Evolutionary conservation across 1,140 invertebrate genomes (phyloP), one percentile per base, ranked within the genome.

Genomic region (Leucophenga varia): DNA sequence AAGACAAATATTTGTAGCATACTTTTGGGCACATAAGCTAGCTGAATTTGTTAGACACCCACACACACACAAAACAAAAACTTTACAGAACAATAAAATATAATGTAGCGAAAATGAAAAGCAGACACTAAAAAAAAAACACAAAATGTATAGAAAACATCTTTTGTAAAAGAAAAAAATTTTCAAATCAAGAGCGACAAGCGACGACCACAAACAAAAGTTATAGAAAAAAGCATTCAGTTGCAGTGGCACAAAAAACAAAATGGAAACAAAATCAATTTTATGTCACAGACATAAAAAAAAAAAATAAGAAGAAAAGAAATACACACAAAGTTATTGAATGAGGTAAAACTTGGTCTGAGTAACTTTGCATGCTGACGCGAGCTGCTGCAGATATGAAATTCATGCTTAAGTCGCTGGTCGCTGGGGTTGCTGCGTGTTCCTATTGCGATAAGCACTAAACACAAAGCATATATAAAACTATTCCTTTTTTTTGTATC

Each of bases 261-360:
- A 7, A 10, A 14, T 41, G 21, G 36, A 57, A 60, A 50, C 49
- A 59, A 65, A 67, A 65, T 65, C 63, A 63, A 67, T 65, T 65
- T 65, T 65, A 39, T 65, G 63, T 65, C 63, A 65, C 50, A 54
- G 59, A 47, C 63, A 65, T 43, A 34, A 47, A 55, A 25, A 38
- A 32, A 14, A 44, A 42, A 36, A 13, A 54, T 38, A 52, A 19
- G 28, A 6, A 25, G 28, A 34, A 12, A 28, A 35, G 46, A 51
- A 37, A 60, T n/a, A n/a, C n/a, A n/a, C 9, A 25, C 36, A 3
- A 37, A 8, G 13, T 39, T 31, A 22, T 28, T 47, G 51, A 21
- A n/a, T 45, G 47, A 67, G 63, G 63, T 67, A 57, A 61, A 67
- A 63, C 36, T 65, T 64, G 22, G 49, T 55, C 39, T 52, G 47